phyloP scores from a whole-genome alignment of 2,797 vertebrate species.

The Chiroxiphia lanceolata region DNA sequence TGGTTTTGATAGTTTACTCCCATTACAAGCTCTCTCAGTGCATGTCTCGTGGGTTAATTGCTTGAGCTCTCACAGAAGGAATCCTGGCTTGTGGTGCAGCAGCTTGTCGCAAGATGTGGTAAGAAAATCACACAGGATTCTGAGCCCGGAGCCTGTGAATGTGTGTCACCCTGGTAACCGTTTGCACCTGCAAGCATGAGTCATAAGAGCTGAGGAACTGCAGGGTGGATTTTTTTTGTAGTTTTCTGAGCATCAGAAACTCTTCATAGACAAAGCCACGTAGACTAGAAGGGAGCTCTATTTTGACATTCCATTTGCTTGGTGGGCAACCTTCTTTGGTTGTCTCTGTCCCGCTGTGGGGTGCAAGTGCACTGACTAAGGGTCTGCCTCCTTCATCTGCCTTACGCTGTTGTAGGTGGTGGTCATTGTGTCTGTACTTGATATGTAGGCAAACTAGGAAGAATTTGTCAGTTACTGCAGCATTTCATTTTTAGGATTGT shows the following conservation, averaged over 20 bases:
- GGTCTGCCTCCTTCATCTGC: background rate
- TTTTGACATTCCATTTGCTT: background rate
- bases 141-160: conserved; percentile 12
- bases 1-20: background rate
- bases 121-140: conserved; percentile 16
- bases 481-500: background rate
- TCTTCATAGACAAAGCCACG: background rate
- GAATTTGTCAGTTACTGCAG: background rate
- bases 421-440: fast-evolving
- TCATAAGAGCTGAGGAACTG: background rate
- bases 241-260: background rate
- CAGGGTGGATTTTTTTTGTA: background rate
- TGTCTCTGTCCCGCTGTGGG: background rate
- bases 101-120: conserved; percentile 16
- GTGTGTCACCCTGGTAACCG: conserved; percentile 64
- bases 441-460: background rate
- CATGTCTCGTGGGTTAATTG: conserved; percentile 38
- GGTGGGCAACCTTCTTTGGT: fast-evolving
- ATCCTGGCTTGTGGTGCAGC: conserved; percentile 44
- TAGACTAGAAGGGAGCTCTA: background rate
- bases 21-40: background rate
- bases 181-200: conserved; percentile 60
- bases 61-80: conserved; percentile 42
- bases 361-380: fast-evolving
- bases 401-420: background rate